These are phyloP conservation scores for Chunga burmeisteri DNA, from an alignment of 2,113 vertebrate species.

Conservation along the genomic window DNA sequence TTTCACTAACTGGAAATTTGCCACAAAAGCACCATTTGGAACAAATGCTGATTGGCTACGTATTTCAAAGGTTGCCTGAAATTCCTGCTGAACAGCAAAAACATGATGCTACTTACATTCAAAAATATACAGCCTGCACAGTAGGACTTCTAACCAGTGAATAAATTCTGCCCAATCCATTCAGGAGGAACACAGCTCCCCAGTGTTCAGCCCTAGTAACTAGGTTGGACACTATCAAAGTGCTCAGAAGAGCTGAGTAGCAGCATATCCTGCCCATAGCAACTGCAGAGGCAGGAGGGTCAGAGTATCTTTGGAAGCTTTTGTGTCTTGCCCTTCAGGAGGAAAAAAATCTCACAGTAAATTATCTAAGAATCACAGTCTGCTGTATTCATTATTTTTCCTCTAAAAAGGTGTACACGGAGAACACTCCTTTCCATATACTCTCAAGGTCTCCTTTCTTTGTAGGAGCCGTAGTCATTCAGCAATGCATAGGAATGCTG, in stretches of 20 bases:
- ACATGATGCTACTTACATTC: conserved; percentile 35
- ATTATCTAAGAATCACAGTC: background rate
- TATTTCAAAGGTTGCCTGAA: conserved; percentile 54
- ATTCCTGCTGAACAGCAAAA: conserved; percentile 50
- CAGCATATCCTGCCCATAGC: background rate
- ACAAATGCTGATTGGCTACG: conserved; percentile 12
- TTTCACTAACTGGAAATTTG: conserved; percentile 54
- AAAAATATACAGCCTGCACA: conserved; percentile 46
- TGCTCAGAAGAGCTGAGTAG: background rate
- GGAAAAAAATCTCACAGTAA: background rate
- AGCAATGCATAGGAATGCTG: background rate
- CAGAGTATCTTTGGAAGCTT: background rate
- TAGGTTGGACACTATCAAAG: background rate
- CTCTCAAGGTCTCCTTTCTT: background rate
- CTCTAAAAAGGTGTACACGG: background rate
- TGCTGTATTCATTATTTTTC: background rate
- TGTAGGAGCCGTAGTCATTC: background rate
- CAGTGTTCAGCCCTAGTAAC: background rate
- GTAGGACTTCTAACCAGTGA: conserved; percentile 43
- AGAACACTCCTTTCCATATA: background rate
- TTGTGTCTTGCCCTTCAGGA: background rate
- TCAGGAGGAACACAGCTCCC: background rate
- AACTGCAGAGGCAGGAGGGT: background rate
- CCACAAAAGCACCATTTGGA: conserved; percentile 53
- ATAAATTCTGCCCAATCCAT: conserved; percentile 39